Evolutionary conservation across 2,888 invertebrate species (phyloP), one percentile per base, ranked within the genome.

Genomic region (Lottia scabra): DNA sequence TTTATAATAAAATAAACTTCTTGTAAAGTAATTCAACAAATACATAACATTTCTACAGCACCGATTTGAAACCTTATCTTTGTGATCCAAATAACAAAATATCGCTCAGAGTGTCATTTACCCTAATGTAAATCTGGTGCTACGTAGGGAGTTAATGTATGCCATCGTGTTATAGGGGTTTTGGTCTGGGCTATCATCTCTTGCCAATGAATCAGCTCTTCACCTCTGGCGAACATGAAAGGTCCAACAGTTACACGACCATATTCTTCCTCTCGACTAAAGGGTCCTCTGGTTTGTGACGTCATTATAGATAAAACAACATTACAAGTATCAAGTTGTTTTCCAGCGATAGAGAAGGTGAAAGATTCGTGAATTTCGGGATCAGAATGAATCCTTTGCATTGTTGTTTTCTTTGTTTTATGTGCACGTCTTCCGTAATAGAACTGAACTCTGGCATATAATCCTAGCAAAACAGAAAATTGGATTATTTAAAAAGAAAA

Each of bases 171-270:
- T 13, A 83, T 75, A 1, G 81, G 68, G 8, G 70, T 79, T 63
- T 85, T 78, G 0, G 87, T 85, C 46, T 86, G 82, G 8, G 84
- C 71, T 62, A 87, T 63, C 87, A 89, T 87, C 68, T 87, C 87
- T 75, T 88, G 87, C 89, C 88, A 88, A 72, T 89, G 88, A 13
- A 82, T 76, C 16, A 88, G 81, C 65, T 85, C 85, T 62, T 84
- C 84, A 0, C 87, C 88, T 0, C 87, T 83, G 2, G 88, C 85
- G 74, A 83, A 87, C 86, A 88, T 85, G 76, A 87, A 88, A 2
- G 88, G 83, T 4, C 89, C 89, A 27, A 88, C 73, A 26, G 81
- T 80, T 38, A 86, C 81, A 56, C 81, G 78, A 13, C 87, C 88
- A 56, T 86, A 83, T 70, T 84, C 82, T 56, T 80, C 71, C 68